Conservation (phyloP, 2,797 vertebrate genomes). For the Anabacerthia variegaticeps region DNA sequence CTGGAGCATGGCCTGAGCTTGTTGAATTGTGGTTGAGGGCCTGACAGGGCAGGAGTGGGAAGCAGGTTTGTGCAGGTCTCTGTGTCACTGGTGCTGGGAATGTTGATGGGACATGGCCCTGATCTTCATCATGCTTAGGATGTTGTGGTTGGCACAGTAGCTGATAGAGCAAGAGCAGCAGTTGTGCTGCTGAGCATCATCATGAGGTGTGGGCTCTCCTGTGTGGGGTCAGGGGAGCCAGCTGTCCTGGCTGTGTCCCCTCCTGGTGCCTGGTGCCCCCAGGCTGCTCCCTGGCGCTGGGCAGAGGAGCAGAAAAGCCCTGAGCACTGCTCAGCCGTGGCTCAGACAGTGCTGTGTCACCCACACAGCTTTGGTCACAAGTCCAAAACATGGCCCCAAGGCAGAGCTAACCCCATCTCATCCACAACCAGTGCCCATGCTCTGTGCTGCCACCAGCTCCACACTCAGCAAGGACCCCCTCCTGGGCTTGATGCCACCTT, state of each 20-base stretch:
- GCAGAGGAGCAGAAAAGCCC: not conserved
- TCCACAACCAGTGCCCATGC: not conserved
- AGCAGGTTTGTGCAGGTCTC: not conserved
- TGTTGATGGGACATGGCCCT: too few relatives aligned
- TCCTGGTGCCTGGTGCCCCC: not conserved
- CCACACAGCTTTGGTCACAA: rapidly evolving
- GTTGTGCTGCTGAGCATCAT: not conserved
- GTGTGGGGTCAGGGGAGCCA: not conserved
- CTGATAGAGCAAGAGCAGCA: not conserved
- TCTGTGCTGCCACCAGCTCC: not conserved
- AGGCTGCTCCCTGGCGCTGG: not conserved
- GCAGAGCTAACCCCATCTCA: not conserved
- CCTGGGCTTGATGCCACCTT: not conserved
- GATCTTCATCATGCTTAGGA: too few relatives aligned
- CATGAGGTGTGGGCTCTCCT: not conserved
- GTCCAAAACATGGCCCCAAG: rapidly evolving
- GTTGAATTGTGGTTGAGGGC: not conserved
- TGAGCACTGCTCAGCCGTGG: rapidly evolving
- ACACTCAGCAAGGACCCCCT: not conserved
- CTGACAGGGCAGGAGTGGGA: not conserved
- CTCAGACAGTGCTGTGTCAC: rapidly evolving
- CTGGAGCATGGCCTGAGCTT: too few relatives aligned
- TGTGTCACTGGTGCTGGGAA: too few relatives aligned
- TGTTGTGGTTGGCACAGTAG: rapidly evolving
- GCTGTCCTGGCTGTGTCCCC: too few relatives aligned